phyloP scores from a whole-genome alignment of 2,113 vertebrate genomes.

The Cettia cetti region DNA sequence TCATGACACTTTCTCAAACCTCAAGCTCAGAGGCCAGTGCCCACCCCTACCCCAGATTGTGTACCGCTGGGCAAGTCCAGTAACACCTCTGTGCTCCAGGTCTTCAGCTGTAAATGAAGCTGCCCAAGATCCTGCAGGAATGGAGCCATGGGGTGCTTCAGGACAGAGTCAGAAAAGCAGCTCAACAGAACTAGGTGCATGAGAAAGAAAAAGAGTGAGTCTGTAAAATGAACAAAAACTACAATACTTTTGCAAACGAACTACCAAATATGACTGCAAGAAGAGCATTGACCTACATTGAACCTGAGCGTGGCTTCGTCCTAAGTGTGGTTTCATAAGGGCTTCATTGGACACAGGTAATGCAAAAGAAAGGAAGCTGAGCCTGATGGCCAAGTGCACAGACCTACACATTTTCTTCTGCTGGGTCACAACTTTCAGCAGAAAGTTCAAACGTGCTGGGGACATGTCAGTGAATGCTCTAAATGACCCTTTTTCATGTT shows the following conservation, averaged over 20 bases:
- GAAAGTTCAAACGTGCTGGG: background rate
- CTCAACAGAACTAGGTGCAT: background rate
- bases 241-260: background rate
- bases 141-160: background rate
- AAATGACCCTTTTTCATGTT: rapidly evolving
- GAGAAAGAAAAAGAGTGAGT: background rate
- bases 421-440: background rate
- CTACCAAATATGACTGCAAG: background rate
- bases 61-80: background rate
- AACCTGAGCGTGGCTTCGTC: background rate
- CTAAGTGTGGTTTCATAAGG: background rate
- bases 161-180: background rate
- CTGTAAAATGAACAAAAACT: background rate
- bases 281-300: constrained; percentile 39
- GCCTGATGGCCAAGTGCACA: background rate
- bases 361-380: background rate
- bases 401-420: background rate
- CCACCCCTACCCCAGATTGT: background rate
- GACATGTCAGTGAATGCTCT: background rate
- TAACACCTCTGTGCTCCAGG: background rate
- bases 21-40: background rate
- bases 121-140: background rate
- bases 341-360: background rate
- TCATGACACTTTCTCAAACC: background rate
- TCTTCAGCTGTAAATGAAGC: background rate